Conservation (phyloP, 2,113 vertebrate species). For the Xiphophorus couchianus region DNA sequence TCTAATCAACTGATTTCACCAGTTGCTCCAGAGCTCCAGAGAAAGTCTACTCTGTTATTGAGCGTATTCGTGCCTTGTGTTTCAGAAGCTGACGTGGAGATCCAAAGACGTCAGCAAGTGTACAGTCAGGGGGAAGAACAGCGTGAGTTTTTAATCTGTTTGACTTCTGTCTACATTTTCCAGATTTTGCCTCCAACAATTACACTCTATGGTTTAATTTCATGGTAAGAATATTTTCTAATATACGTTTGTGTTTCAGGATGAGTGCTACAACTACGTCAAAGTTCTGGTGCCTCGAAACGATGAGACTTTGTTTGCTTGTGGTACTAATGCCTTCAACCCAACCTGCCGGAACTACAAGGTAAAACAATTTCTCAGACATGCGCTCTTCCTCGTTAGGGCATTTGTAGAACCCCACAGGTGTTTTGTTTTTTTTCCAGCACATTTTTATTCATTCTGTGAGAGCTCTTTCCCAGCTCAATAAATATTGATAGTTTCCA, state of each 20-base stretch:
- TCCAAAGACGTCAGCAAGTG: conserved; percentile 80
- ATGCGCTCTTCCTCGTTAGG: neutral
- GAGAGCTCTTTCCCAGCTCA: neutral
- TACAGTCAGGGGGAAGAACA: conserved; percentile 77
- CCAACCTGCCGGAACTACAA: conserved; percentile 88
- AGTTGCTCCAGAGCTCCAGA: neutral
- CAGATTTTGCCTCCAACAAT: neutral
- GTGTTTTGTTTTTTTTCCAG: neutral
- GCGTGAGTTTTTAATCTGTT: conserved; percentile 61
- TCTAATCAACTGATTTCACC: conserved; percentile 3
- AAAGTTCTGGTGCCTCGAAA: conserved; percentile 87
- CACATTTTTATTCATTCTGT: neutral
- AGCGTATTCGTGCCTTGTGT: neutral
- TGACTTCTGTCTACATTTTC: neutral
- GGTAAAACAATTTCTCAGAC: conserved; percentile 46
- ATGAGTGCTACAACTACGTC: conserved; percentile 92
- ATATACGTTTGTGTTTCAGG: conserved; percentile 70
- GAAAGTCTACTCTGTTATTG: neutral
- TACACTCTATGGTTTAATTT: neutral
- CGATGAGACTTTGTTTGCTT: conserved; percentile 85
- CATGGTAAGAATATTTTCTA: neutral
- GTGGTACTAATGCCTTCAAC: conserved; percentile 91
- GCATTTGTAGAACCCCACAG: neutral
- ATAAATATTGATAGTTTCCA: neutral
- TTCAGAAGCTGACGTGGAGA: conserved; percentile 79